phyloP scores from a whole-genome alignment of 2,113 vertebrate genomes.

The Tringa solitaria region DNA sequence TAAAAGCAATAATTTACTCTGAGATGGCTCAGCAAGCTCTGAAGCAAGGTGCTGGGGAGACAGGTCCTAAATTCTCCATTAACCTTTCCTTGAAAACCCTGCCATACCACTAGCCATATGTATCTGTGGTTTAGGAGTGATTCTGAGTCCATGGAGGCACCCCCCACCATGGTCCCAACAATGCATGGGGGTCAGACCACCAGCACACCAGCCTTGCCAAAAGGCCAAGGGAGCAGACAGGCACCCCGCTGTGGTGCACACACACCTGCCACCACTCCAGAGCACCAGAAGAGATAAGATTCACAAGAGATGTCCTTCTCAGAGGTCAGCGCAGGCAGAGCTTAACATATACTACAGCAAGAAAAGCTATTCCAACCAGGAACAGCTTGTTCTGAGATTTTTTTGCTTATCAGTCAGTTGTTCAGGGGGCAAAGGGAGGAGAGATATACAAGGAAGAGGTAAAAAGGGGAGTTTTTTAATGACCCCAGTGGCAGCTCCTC shows the following conservation, averaged over 20 bases:
- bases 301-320: not conserved
- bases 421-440: not conserved
- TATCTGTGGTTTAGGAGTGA: not conserved
- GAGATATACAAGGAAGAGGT: not conserved
- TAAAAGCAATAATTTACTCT: not conserved
- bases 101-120: not conserved
- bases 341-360: rapidly evolving
- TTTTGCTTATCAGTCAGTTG: not conserved
- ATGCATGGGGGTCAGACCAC: rapidly evolving
- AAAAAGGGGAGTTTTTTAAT: rapidly evolving
- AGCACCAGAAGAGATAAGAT: not conserved
- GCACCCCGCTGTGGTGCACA: rapidly evolving
- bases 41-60: not conserved
- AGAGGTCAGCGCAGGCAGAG: not conserved
- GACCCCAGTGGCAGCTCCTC: not conserved
- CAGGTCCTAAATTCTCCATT: not conserved
- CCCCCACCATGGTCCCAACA: rapidly evolving
- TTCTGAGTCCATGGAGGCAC: rapidly evolving
- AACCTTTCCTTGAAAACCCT: not conserved
- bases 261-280: not conserved
- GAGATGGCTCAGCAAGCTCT: not conserved
- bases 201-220: rapidly evolving
- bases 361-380: not conserved
- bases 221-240: not conserved
- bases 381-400: not conserved